Percentiles rank a stretch among this genome's conserved stretches.
phyloP scores from a whole-genome alignment of 2,888 invertebrate genomes.

The Scelioninae gen. 2 region DNA sequence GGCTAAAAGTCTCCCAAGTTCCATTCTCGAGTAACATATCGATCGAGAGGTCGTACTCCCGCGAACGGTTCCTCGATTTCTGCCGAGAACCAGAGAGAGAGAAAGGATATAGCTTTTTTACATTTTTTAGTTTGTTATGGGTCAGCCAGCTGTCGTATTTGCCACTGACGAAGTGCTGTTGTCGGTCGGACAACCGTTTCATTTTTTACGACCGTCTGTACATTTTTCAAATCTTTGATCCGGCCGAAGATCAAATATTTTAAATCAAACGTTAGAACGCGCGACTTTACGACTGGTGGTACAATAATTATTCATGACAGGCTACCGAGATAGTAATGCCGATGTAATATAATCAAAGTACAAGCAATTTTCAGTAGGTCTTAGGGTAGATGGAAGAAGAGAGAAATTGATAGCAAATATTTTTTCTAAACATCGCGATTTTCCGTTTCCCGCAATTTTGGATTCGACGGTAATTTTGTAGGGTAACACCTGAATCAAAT shows the following conservation, averaged over 20 bases:
- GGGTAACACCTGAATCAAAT: no score
- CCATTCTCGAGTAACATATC: slow-evolving; percentile 79
- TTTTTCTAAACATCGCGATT: no score
- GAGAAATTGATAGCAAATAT: no score
- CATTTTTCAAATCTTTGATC: slow-evolving; percentile 27
- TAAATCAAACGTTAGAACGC: slow-evolving; percentile 15
- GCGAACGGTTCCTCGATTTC: slow-evolving; percentile 76
- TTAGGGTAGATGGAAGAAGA: slow-evolving; percentile 7
- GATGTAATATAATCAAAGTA: slow-evolving; percentile 16
- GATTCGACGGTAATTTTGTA: no score
- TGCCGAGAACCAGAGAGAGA: slow-evolving; percentile 73
- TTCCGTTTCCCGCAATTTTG: no score
- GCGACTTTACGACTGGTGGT: neutral
- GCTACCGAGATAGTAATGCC: slow-evolving; percentile 15
- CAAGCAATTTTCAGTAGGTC: slow-evolving; percentile 33
- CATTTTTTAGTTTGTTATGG: slow-evolving; percentile 61
- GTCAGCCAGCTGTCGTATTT: slow-evolving; percentile 33
- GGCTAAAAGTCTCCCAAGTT: slow-evolving; percentile 79
- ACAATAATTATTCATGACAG: slow-evolving; percentile 5
- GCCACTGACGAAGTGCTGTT: slow-evolving; percentile 36
- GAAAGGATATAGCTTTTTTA: slow-evolving; percentile 67
- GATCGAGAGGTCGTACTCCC: slow-evolving; percentile 78
- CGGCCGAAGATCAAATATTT: slow-evolving; percentile 4
- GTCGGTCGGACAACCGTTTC: slow-evolving; percentile 17
- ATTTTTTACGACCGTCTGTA: slow-evolving; percentile 32